Evolutionary conservation across 2,888 invertebrate genomes (phyloP), one percentile per base, ranked within the genome.

Genomic region (Hololepta plana): DNA sequence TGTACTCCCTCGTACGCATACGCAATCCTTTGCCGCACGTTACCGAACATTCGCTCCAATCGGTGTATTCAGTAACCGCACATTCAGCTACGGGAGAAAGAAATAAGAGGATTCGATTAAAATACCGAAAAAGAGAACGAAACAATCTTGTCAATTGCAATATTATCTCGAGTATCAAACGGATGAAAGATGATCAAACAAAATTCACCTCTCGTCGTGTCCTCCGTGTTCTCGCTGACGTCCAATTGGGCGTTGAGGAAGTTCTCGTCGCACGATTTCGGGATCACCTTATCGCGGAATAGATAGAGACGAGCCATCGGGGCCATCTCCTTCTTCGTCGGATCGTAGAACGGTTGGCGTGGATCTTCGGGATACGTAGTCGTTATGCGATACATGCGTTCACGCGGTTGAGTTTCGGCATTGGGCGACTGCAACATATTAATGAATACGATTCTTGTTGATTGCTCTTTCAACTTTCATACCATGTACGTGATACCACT

Each of bases 401-500:
- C 84, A 31, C 74, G 72, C 1, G 84, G 84, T 5, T 60, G 57
- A 0, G 79, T 74, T 42, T 80, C 80, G 0, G 67, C 49, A 49
- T 85, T 82, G 1, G 77, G 75, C 0, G 82, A 80, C 82, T 82
- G 44, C 12, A 42, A 35, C 16, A 35, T 19, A 23, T 23, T 28
- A 23, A 6, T 15, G 15, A 20, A 15, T n/a, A n/a, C n/a, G n/a
- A n/a, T n/a, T n/a, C n/a, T n/a, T n/a, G n/a, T n/a, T n/a, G n/a
- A 9, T 4, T 28, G 22, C 6, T 2, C 11, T 8, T 17, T 30
- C 15, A 27, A 23, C n/a, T n/a, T n/a, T n/a, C n/a, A n/a, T 46
- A 81, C 82, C 77, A 80, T 73, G 44, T 96, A 98, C 1, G 82
- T 75, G 28, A 90, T 71, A 8, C 96, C 96, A 45, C 67, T 68